Base-by-base conservation (phyloP, 92 coral and sea anemone genomes). In the Parazoanthus swiftii region DNA sequence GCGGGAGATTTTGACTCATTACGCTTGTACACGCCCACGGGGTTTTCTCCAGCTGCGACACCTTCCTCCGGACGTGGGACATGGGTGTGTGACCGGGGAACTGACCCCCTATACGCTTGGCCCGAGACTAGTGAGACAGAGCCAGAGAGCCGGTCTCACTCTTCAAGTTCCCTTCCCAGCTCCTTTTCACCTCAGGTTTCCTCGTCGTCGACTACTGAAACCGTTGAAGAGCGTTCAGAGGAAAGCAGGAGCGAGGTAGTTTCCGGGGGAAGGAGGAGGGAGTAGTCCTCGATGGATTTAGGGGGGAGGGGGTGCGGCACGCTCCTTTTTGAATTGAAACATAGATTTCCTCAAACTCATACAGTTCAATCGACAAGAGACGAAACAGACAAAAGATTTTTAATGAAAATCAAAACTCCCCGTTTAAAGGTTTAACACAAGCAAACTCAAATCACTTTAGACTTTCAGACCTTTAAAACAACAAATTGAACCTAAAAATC, bases 1-100 rank as follows among this genome's bases (percentile, higher is more conserved):
- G 68, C 81, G 50, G 74, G 56, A 33, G 74, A 75, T 75, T 88
- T 80, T 38, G 76, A 42, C 4, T 58, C 79, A 25, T 14, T 48
- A 4, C 66, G 38, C 42, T 50, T 84, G 10, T 74, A 33, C 33
- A 46, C 65, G 46, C 66, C 78, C 79, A 44, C 78, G 48, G 87
- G 56, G 68, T 20, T 15, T 84, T 71, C 87, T 44, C 77, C 59
- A 42, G 86, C 38, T 88, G 79, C 86, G 13, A 84, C 93, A 7
- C 89, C 94, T 50, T 93, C 94, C 18, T 92, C 96, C 25, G 95
- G 93, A 5, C 93, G 95, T 9, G 92, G 92, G 1, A 94, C 96
- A 3, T 74, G 90, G 38, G 26, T 90, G 59, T 90, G 95, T 25
- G 89, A 90, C 58, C 89, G 89, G 67, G 96, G 96, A 54, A 94